Conservation (phyloP, 64 coral and sea anemone genomes). For the Exaiptasia diaphana region DNA sequence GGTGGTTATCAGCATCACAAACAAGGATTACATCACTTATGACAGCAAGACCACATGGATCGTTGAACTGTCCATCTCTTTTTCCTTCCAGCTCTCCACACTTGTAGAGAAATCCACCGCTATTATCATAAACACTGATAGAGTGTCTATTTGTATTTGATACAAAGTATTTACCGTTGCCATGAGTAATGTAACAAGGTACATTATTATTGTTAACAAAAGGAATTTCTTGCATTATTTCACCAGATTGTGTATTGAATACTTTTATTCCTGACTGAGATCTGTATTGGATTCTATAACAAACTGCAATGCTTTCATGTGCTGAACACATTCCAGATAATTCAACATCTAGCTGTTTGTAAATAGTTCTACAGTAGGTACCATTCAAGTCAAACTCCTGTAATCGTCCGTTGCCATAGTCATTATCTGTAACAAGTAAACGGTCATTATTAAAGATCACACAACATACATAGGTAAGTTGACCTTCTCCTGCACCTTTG, state of each 20-base stretch:
- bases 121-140: conserved; percentile 7
- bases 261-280: neutral
- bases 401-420: neutral
- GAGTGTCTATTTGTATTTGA: neutral
- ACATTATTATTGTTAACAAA: neutral
- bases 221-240: neutral
- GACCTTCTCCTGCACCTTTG: conserved; percentile 14
- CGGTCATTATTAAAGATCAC: neutral
- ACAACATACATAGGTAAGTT: neutral
- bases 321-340: neutral
- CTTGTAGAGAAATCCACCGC: neutral
- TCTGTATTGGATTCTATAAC: neutral
- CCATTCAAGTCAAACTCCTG: neutral
- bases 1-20: conserved; percentile 18
- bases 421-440: neutral
- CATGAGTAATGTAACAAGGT: conserved; percentile 19
- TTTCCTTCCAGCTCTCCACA: neutral
- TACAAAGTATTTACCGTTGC: conserved; percentile 16
- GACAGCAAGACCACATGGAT: neutral
- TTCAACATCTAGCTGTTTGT: neutral
- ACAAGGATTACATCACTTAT: conserved; percentile 22
- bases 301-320: neutral
- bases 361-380: neutral
- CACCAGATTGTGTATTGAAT: neutral
- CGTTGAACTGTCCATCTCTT: neutral